A percentile compares a stretch with the other conserved stretches of the same genome.
Evolutionary conservation across 2,797 vertebrate species (phyloP).

Genomic region (Coccyzus lansbergi): DNA sequence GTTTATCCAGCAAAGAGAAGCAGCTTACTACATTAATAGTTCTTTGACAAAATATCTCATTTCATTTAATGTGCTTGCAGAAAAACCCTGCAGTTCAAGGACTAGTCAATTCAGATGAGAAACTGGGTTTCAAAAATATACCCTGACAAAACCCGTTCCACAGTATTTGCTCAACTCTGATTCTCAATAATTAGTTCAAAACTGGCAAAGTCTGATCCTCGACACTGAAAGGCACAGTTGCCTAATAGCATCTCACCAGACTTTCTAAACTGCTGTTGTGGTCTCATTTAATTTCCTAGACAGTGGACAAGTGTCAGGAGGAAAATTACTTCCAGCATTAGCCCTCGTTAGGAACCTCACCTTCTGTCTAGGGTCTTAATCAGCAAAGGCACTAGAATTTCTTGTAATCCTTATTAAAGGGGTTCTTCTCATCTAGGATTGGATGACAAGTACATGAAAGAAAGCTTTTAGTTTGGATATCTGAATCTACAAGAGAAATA

Average conservation of each 20-base stretch:
- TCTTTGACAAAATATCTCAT: neutral
- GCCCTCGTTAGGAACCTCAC: neutral
- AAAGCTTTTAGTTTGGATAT: neutral
- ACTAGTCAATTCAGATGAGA: neutral
- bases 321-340: neutral
- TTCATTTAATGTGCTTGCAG: neutral
- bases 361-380: conserved; percentile 36
- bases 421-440: neutral
- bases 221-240: neutral
- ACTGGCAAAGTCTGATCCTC: neutral
- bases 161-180: neutral
- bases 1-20: neutral
- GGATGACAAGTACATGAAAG: neutral
- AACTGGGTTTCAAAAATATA: neutral
- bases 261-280: neutral
- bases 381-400: neutral
- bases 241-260: neutral
- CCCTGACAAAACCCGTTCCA: neutral
- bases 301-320: neutral
- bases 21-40: neutral
- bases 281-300: neutral
- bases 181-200: conserved; percentile 5
- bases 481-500: neutral
- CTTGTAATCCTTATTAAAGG: conserved; percentile 30
- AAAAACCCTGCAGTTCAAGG: neutral